Conservation (phyloP, 2,888 invertebrate species). For the Gandaritis pyraliata region DNA sequence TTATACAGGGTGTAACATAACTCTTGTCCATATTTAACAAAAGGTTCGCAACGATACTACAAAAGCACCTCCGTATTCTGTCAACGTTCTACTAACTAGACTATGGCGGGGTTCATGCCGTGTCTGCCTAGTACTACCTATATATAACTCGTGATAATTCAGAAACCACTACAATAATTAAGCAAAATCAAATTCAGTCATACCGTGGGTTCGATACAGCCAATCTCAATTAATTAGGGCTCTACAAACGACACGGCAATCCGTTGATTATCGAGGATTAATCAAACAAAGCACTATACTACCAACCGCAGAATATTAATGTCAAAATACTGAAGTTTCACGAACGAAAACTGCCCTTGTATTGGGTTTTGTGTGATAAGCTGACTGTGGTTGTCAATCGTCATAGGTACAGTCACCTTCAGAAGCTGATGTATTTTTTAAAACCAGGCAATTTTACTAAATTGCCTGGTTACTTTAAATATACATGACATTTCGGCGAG, state of each 20-base stretch:
- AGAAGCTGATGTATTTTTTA: too few relatives aligned
- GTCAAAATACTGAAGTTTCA: constrained; percentile 1
- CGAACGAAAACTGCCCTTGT: neutral
- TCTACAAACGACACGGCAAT: constrained; percentile 25
- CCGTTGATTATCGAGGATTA: constrained; percentile 23
- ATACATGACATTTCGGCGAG: too few relatives aligned
- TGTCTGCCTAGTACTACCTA: too few relatives aligned
- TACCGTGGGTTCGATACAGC: constrained; percentile 8
- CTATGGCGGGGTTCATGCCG: too few relatives aligned
- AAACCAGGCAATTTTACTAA: too few relatives aligned
- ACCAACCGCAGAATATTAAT: constrained; percentile 5
- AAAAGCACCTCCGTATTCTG: too few relatives aligned
- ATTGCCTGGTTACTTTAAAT: too few relatives aligned
- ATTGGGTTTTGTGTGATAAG: neutral
- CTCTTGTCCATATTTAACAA: too few relatives aligned
- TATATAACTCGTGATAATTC: too few relatives aligned
- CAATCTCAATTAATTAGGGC: constrained; percentile 24
- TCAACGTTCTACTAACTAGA: too few relatives aligned
- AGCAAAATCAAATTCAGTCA: constrained; percentile 4
- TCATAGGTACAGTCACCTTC: neutral
- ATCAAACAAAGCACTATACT: constrained; percentile 18
- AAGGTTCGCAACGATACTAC: too few relatives aligned
- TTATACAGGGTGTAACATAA: too few relatives aligned
- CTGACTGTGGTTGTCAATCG: constrained; percentile 1
- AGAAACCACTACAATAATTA: constrained; percentile 10